Evolutionary conservation across 2,113 vertebrate species (phyloP), one percentile per base, ranked within the genome.

Genomic region (Octodon degus): DNA sequence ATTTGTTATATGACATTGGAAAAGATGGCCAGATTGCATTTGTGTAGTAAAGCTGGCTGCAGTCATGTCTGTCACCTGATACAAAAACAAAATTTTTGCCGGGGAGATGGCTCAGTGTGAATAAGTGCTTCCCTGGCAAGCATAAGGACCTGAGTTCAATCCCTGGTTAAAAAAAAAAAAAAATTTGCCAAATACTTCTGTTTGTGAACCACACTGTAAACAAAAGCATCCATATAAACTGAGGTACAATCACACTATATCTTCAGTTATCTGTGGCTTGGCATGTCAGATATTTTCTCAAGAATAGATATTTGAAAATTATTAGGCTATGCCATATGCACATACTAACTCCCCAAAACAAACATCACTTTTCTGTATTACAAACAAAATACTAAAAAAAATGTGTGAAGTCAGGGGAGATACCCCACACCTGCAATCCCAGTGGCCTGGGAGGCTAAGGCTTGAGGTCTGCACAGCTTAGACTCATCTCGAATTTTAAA

Each of bases 231-330:
- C 40, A 40, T 24, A 22, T 24, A 22, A 40, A 11, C 70, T 14
- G 22, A 76, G 40, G 40, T 43, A 27, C 70, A 9, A 74, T n/a
- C 11, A 1, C 24, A 74, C 40, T 40, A 12, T 76, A 76, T 94
- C 83, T 65, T 76, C 13, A 84, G 17, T 83, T 82, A 86, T 88
- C 86, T 94, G 81, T 34, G 81, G 76, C 80, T 79, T 94, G 16
- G 2, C 86, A 70, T 16, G 20, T 70, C 70, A 89, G 32, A 14
- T 50, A 87, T 32, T 90, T 80, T 90, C 30, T 65, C 62, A 79
- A 89, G 72, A 74, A 24, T 22, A 43, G 22, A 22, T 74, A 37
- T 74, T 40, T 74, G 55, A 50, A 70, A 37, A 70, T 34, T 19
- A 72, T 74, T 13, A 74, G 40, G 37, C 20, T 74, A 74, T 74